Conservation (phyloP, 2,113 vertebrate species). For the Pungitius pungitius region DNA sequence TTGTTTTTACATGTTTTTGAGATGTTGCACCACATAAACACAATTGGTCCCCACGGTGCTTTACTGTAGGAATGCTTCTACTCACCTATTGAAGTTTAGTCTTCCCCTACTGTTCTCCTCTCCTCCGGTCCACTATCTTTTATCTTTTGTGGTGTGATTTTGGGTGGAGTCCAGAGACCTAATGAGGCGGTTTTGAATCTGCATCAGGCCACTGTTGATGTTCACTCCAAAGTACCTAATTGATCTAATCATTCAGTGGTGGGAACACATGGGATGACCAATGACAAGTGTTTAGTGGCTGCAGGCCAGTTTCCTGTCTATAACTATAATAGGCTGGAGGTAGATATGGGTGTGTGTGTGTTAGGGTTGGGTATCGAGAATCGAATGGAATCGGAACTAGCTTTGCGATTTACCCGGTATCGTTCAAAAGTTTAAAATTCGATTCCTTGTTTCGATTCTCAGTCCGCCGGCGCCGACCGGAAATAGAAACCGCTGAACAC, state of each 20-base stretch:
- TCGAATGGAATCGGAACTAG: too few species aligned
- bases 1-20: slow-evolving; percentile 73
- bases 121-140: slow-evolving; percentile 51
- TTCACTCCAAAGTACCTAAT: slow-evolving; percentile 74
- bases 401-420: too few species aligned
- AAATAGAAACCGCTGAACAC: too few species aligned
- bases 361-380: too few species aligned
- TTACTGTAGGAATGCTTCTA: slow-evolving; percentile 54
- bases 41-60: slow-evolving; percentile 68
- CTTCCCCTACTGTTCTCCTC: slow-evolving; percentile 35
- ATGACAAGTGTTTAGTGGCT: slow-evolving; percentile 68
- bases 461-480: too few species aligned
- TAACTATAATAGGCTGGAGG: slow-evolving; percentile 29
- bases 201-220: slow-evolving; percentile 64
- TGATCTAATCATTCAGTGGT: slow-evolving; percentile 81
- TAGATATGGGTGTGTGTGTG: not conserved
- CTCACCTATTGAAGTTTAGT: slow-evolving; percentile 66
- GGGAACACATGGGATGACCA: slow-evolving; percentile 66
- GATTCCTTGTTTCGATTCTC: too few species aligned
- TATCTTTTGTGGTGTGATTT: slow-evolving; percentile 68
- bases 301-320: slow-evolving; percentile 37
- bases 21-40: slow-evolving; percentile 74
- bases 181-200: slow-evolving; percentile 76
- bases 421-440: too few species aligned
- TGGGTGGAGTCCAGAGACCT: slow-evolving; percentile 76